Evolutionary conservation across 2,797 vertebrate genomes (phyloP).

Genomic region (Erithacus rubecula): DNA sequence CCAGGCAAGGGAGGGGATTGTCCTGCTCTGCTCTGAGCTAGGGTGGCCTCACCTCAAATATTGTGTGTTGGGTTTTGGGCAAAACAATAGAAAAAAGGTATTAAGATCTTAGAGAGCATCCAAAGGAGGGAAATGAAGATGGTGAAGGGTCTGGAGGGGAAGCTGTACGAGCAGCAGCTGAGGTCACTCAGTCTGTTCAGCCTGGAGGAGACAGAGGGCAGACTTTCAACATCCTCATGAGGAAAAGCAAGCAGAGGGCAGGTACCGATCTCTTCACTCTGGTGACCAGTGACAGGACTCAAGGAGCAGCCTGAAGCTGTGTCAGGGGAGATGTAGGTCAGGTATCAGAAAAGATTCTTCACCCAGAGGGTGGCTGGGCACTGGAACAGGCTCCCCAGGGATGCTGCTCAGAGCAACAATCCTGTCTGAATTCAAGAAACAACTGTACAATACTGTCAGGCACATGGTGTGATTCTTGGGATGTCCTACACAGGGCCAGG

Average conservation of each 20-base stretch:
- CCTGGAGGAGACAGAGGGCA: not conserved
- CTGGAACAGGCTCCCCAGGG: not conserved
- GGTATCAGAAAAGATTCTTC: not conserved
- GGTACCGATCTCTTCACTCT: not conserved
- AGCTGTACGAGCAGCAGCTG: not conserved
- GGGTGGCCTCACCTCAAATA: fast-evolving
- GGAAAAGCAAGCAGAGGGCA: not conserved
- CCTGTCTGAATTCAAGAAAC: not conserved
- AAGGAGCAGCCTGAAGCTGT: not conserved
- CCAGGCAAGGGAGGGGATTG: fast-evolving
- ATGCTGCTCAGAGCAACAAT: not conserved
- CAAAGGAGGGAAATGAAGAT: not conserved
- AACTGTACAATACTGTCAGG: not conserved
- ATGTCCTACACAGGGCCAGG: not conserved
- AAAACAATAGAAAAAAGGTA: not conserved
- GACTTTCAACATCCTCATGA: not conserved
- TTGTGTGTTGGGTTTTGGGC: not conserved
- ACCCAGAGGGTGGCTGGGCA: not conserved
- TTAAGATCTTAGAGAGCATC: not conserved
- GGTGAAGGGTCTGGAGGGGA: not conserved
- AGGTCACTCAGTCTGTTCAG: not conserved
- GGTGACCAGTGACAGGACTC: not conserved
- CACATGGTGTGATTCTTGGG: not conserved
- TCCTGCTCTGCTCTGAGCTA: fast-evolving
- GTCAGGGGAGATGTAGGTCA: not conserved